Evolutionary conservation across 2,888 invertebrate genomes (phyloP).

Genomic region (Crepidodera aurea): DNA sequence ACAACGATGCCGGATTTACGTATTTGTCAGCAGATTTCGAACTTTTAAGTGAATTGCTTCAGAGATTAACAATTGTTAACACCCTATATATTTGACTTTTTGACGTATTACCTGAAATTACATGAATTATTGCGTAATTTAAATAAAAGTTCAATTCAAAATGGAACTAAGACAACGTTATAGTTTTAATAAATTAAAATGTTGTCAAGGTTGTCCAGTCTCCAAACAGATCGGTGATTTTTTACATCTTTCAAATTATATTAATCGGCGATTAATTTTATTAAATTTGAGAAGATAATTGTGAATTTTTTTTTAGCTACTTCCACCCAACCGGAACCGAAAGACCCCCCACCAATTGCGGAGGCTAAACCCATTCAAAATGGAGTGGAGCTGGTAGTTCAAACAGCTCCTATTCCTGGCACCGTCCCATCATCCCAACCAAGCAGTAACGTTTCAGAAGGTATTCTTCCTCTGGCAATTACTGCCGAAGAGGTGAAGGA

Average conservation of each 20-base stretch:
- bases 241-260: background rate
- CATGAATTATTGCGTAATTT: too few species aligned
- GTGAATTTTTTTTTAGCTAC: slow-evolving; percentile 39
- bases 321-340: slow-evolving; percentile 42
- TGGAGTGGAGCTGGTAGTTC: slow-evolving; percentile 48
- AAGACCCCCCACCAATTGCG: slow-evolving; percentile 39
- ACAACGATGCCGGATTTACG: background rate
- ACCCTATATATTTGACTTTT: too few species aligned
- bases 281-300: background rate
- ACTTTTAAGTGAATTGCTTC: background rate
- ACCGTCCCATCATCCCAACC: slow-evolving; percentile 54
- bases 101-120: too few species aligned
- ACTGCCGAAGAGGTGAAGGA: slow-evolving; percentile 61
- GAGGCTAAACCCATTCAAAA: slow-evolving; percentile 41
- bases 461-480: slow-evolving; percentile 56
- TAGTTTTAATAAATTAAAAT: slow-evolving; percentile 26
- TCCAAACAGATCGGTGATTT: background rate
- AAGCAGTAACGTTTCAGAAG: slow-evolving; percentile 45
- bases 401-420: slow-evolving; percentile 58
- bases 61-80: too few species aligned
- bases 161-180: slow-evolving; percentile 35
- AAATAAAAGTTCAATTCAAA: background rate
- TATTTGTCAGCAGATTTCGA: background rate
- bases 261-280: background rate
- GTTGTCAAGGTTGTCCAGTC: slow-evolving; percentile 6